phyloP scores from a whole-genome alignment of 2,888 invertebrate genomes.

The Phasia obesa region DNA sequence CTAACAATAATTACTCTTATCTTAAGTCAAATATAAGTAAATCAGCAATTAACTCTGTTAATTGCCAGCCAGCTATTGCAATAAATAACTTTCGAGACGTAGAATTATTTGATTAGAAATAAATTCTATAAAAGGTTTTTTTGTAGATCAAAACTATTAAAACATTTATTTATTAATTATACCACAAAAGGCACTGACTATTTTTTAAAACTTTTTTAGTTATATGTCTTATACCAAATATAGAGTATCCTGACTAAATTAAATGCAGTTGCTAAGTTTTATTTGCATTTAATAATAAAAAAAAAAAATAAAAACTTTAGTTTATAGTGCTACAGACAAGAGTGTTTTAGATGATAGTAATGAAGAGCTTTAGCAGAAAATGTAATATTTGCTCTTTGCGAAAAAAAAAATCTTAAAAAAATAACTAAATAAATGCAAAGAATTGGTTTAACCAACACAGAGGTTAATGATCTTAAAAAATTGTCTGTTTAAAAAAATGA shows the following conservation, averaged over 20 bases:
- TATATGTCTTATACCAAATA: background rate
- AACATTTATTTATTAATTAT: too few relatives aligned
- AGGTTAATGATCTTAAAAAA: conserved; percentile 66
- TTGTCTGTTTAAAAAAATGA: background rate
- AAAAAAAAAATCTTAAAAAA: background rate
- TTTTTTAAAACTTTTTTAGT: background rate
- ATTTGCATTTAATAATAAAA: conserved; percentile 31
- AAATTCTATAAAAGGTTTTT: too few relatives aligned
- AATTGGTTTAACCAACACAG: conserved; percentile 33
- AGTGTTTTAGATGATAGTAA: conserved; percentile 55
- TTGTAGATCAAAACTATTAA: too few relatives aligned
- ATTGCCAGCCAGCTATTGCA: too few relatives aligned
- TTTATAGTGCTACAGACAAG: conserved; percentile 50
- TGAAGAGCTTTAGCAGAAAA: conserved; percentile 61
- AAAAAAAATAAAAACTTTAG: conserved; percentile 10
- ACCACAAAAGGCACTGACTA: too few relatives aligned
- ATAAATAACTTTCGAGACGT: too few relatives aligned
- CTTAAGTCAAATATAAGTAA: too few relatives aligned
- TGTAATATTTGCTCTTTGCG: conserved; percentile 47
- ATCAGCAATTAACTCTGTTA: too few relatives aligned
- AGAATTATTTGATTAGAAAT: too few relatives aligned
- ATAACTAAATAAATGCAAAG: background rate
- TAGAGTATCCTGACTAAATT: background rate
- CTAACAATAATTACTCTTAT: too few relatives aligned
- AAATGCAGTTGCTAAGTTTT: conserved; percentile 48